These are phyloP conservation scores for Erpornis zantholeuca DNA, from an alignment of 2,113 vertebrate genomes.

Conservation along the genomic window DNA sequence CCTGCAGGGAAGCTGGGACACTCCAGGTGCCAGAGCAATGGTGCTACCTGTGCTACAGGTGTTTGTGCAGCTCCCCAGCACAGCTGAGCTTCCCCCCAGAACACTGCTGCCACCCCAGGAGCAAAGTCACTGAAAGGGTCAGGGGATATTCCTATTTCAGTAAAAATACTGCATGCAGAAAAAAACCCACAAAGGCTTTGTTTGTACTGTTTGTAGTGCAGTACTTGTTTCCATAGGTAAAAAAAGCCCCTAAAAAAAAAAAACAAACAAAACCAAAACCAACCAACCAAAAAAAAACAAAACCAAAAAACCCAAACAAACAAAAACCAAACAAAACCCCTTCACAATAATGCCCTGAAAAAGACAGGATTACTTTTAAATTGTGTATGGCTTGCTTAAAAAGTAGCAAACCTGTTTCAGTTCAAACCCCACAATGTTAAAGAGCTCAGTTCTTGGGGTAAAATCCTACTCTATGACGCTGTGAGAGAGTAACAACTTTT, in stretches of 20 bases:
- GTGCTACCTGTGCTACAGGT: not conserved
- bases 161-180: not conserved
- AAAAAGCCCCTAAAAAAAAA: not conserved
- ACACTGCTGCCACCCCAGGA: not conserved
- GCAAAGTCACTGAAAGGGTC: not conserved
- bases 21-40: rapidly evolving
- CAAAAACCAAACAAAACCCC: too few relatives aligned
- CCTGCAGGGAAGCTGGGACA: rapidly evolving
- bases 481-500: not conserved
- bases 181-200: not conserved
- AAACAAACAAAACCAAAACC: too few relatives aligned
- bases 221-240: not conserved
- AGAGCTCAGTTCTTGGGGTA: not conserved
- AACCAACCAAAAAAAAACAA: not conserved
- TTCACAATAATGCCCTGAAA: not conserved
- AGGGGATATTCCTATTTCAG: not conserved
- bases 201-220: too few relatives aligned
- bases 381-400: not conserved
- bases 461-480: not conserved
- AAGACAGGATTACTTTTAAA: not conserved
- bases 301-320: too few relatives aligned
- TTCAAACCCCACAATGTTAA: not conserved
- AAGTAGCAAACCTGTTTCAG: not conserved
- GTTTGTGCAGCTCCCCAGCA: not conserved
- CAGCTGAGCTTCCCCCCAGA: not conserved